phyloP scores from a whole-genome alignment of 2,797 vertebrate species.

The Trichosurus vulpecula region DNA sequence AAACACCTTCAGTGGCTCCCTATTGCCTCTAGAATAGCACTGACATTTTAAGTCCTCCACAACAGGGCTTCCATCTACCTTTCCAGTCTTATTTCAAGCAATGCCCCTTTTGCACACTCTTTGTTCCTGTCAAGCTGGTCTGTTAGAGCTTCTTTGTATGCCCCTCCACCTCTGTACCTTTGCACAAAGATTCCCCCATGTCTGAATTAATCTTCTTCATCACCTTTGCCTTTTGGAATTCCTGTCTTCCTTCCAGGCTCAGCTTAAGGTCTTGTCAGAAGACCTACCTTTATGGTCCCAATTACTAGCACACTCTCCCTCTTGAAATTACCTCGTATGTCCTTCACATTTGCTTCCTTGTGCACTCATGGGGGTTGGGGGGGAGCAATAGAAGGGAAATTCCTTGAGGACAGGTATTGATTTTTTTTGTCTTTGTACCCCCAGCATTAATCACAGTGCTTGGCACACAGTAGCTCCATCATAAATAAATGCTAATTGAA shows the following conservation, averaged over 20 bases:
- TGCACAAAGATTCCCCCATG: not conserved
- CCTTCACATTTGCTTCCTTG: not conserved
- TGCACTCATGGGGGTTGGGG: not conserved
- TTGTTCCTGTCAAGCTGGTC: not conserved
- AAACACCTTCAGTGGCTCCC: not conserved
- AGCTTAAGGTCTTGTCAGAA: not conserved
- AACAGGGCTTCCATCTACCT: not conserved
- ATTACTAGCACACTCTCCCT: not conserved
- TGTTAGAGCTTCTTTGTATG: not conserved
- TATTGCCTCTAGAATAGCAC: not conserved
- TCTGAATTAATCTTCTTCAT: not conserved
- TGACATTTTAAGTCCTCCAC: not conserved
- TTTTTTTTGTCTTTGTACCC: not conserved
- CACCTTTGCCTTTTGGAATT: not conserved
- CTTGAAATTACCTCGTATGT: not conserved
- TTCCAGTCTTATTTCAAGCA: too few species aligned
- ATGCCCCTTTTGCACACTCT: not conserved
- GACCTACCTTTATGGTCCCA: not conserved
- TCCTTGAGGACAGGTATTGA: not conserved
- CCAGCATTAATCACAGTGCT: not conserved
- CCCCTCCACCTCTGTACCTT: not conserved
- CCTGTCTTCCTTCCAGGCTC: not conserved
- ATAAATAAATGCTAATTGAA: not conserved
- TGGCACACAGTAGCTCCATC: not conserved
- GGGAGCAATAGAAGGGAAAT: not conserved